Conservation (phyloP, 2,888 invertebrate species). For the Dryadula phaetusa region DNA sequence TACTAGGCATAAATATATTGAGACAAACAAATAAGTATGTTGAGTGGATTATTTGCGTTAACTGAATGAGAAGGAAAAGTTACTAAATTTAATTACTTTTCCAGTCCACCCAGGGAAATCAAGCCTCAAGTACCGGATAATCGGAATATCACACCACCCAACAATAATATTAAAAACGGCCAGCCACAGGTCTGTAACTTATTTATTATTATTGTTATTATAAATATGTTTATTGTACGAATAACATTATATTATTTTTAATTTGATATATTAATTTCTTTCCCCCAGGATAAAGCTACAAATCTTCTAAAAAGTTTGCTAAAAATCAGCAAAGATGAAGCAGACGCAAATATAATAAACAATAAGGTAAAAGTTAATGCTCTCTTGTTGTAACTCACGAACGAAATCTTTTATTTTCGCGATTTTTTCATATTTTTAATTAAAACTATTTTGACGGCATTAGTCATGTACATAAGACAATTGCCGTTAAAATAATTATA, state of each 20-base stretch:
- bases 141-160: slow-evolving; percentile 43
- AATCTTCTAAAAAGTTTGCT: slow-evolving; percentile 70
- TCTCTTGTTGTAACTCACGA: no score
- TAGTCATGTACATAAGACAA: no score
- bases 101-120: slow-evolving; percentile 67
- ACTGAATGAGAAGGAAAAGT: no score
- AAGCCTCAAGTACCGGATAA: slow-evolving; percentile 54
- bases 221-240: neutral
- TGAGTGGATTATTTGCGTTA: no score
- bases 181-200: slow-evolving; percentile 48
- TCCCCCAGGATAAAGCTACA: slow-evolving; percentile 67
- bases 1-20: no score
- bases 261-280: slow-evolving; percentile 23
- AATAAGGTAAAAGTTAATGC: slow-evolving; percentile 58
- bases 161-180: slow-evolving; percentile 44
- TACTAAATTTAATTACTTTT: slow-evolving; percentile 38
- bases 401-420: no score
- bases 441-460: no score
- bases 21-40: no score
- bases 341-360: slow-evolving; percentile 57
- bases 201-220: neutral
- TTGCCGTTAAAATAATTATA: no score
- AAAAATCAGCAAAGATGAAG: slow-evolving; percentile 70
- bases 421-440: no score
- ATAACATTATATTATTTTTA: neutral